Base-by-base conservation (phyloP, 2,797 vertebrate species). In the Tragopan temminckii region DNA sequence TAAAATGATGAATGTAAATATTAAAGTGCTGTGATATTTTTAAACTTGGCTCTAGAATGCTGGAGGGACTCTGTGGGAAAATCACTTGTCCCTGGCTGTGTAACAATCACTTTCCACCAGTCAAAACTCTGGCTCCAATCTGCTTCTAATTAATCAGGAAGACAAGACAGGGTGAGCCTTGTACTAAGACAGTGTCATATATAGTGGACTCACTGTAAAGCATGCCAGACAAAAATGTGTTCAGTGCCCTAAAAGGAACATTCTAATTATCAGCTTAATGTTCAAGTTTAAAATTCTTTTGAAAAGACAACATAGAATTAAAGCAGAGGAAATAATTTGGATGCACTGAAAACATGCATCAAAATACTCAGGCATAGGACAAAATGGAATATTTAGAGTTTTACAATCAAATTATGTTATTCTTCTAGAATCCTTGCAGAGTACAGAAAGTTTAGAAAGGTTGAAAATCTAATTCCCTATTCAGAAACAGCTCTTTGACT, bases 91-190 rank as follows among this genome's bases (percentile, higher is more conserved):
- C 92, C 90, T 95, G 89, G 95, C 95, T 93, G 66, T 66, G 79
- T 91, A 97, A 97, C 91, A 96, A 94, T 95, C 91, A 71, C 89
- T 97, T 96, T 97, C 92, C 81, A 88, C 89, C 66, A 91, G 78
- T 96, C 89, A 96, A 95, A 96, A 89, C 77, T 93, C 95, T 69
- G 94, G 90, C 81, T 93, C 72, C 91, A 96, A 75, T 96, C 96
- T 96, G 95, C 93, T 97, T 96, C 93, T 96, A 96, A 97, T 97
- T 97, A 97, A 94, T 94, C 88, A 95, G 88, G 53, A 96, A 94
- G 96, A 96, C 89, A 95, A 95, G 96, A 95, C 90, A 93, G 94
- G 74, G 87, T 0, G 1, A 91, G 81, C n/a, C 61, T 94, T 96
- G 83, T 93, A 48, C 85, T 72, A 68, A 91, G 71, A 80, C 95